A percentile compares a stretch with the other conserved stretches of the same genome.
Evolutionary conservation across 64 coral and sea anemone genomes (phyloP).

Genomic region (Platygyra sinensis): DNA sequence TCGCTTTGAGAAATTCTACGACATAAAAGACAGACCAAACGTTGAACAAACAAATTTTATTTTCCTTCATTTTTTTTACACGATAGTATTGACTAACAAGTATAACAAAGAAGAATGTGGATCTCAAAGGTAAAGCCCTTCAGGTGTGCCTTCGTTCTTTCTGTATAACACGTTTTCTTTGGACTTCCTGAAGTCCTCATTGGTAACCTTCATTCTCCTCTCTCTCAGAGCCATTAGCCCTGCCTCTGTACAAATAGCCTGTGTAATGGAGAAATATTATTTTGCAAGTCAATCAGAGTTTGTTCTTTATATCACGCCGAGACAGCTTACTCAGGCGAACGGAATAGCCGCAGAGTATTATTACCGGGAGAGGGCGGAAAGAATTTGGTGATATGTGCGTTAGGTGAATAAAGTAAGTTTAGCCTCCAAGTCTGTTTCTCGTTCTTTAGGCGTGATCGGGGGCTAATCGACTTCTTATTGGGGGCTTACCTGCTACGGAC

Average conservation of each 20-base stretch:
- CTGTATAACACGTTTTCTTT: slow-evolving; percentile 89
- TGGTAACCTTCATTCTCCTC: slow-evolving; percentile 91
- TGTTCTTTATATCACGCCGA: not conserved
- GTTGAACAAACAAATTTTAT: not conserved
- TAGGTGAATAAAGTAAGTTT: no score
- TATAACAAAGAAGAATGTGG: not conserved
- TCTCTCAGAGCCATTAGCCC: slow-evolving; percentile 91
- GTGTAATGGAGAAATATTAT: not conserved
- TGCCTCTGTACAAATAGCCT: slow-evolving; percentile 97
- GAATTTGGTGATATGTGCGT: no score
- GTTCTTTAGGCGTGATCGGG: no score
- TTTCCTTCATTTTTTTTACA: not conserved
- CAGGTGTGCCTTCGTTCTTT: slow-evolving; percentile 85
- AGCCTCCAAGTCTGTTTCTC: no score
- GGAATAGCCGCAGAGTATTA: no score
- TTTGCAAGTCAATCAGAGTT: not conserved
- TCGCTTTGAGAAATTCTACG: no score
- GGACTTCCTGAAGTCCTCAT: slow-evolving; percentile 87
- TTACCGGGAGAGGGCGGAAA: no score
- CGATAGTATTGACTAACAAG: not conserved
- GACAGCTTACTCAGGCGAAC: no score
- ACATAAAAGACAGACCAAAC: no score
- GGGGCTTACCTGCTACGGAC: no score
- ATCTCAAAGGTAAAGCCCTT: slow-evolving; percentile 78
- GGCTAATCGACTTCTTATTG: no score